Evolutionary conservation across 1,140 invertebrate species (phyloP), one percentile per base, ranked within the genome.

Genomic region (Telenomus remus): DNA sequence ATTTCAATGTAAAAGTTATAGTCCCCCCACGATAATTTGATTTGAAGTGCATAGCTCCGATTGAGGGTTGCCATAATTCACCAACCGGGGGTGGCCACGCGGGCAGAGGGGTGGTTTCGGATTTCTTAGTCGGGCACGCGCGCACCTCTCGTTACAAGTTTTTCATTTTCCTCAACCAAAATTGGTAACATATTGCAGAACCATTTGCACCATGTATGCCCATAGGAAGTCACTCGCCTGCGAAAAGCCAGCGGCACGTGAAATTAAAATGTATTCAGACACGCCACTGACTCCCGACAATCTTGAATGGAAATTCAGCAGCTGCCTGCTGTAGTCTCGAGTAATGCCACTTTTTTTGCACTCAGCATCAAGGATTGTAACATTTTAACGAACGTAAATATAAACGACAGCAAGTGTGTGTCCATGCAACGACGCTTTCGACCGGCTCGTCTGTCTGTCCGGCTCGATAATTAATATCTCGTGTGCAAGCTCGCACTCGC

Each of bases 211-310:
- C 72, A 42, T 69, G 54, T 69, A 75, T 51, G 69, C 64, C 72
- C 72, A 69, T 69, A 75, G 59, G 72, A 75, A 54, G 64, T 69
- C 72, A 64, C 15, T 75, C 64, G 72, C 59, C 72, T 75, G 59
- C 72, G 49, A 69, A 75, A 75, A 75, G 44, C 63, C 72, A 75
- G 59, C 72, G 63, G 65, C 65, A 75, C 72, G 72, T 75, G 65
- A 75, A 75, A 75, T 75, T 75, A 75, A 75, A 69, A 75, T 75
- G 63, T 75, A 75, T 69, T 75, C 59, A 69, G 72, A 75, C 72
- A 69, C 65, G 59, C 56, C 60, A 64, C 64, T 75, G 63, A 69
- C 65, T 75, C 72, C 57, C 72, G 65, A 75, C 64, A 75, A 75
- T 75, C 57, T 53, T 53, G 42, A 69, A 75, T 75, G 53, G 56